A percentile compares a stretch with the other conserved stretches of the same genome.
Conservation (phyloP, 1,140 invertebrate genomes). For the Drosophila kurseongensis region DNA sequence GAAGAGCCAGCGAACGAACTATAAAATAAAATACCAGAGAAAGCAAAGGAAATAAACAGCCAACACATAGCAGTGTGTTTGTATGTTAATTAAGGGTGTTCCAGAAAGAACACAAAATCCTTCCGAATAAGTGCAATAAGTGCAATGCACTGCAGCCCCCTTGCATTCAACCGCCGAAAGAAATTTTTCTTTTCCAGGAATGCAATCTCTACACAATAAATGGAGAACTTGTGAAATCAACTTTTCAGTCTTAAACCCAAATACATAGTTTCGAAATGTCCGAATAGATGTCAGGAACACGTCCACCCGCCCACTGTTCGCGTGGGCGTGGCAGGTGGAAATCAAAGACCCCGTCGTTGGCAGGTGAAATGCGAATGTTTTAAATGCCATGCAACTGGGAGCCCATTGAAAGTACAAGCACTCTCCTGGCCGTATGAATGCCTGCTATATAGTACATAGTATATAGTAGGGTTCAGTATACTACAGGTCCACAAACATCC, state of each 20-base stretch:
- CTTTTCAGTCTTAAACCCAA: no score
- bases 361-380: slow-evolving; percentile 31
- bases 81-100: slow-evolving; percentile 20
- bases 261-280: slow-evolving; percentile 11
- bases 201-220: no score
- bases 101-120: neutral
- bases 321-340: slow-evolving; percentile 19
- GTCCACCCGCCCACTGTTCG: neutral
- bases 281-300: slow-evolving; percentile 22
- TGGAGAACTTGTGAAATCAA: no score
- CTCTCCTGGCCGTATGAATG: slow-evolving; percentile 6
- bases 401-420: slow-evolving; percentile 39
- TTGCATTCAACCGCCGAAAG: neutral
- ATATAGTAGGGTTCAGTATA: neutral
- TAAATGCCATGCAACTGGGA: slow-evolving; percentile 29
- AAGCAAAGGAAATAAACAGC: slow-evolving; percentile 3
- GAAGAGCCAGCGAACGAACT: slow-evolving; percentile 34
- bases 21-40: slow-evolving; percentile 28
- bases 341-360: slow-evolving; percentile 41
- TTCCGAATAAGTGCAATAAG: neutral
- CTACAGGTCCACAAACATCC: slow-evolving; percentile 1
- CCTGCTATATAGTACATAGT: slow-evolving; percentile 1
- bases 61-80: slow-evolving; percentile 3
- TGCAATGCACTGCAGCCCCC: neutral
- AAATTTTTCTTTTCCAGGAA: no score